These are phyloP conservation scores for Ciona savignyi DNA, from an alignment of 23 tunicate genomes.

Conservation along the genomic window DNA sequence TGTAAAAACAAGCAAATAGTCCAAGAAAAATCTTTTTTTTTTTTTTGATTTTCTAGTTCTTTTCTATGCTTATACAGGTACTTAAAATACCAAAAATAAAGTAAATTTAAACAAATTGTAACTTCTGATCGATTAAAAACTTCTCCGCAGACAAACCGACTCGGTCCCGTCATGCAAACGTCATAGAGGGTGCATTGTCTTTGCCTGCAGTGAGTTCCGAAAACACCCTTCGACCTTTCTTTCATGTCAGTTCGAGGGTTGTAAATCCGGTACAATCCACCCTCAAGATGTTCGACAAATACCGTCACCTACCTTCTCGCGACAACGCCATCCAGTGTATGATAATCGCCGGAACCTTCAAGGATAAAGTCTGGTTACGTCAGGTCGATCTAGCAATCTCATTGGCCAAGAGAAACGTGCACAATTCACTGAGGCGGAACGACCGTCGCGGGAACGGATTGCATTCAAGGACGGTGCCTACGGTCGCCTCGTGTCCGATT, in stretches of 20 bases:
- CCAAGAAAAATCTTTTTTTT: too few relatives aligned
- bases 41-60: too few relatives aligned
- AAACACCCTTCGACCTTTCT: conserved; percentile 73
- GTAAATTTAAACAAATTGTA: not conserved
- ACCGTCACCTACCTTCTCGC: conserved; percentile 42
- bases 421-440: conserved; percentile 23
- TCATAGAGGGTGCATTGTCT: conserved; percentile 60
- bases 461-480: conserved; percentile 22
- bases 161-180: conserved; percentile 18
- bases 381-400: conserved; percentile 79
- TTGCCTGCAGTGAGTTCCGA: conserved; percentile 77
- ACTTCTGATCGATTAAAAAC: not conserved
- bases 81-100: not conserved
- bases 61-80: too few relatives aligned
- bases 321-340: conserved; percentile 86
- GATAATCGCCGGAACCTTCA: conserved; percentile 77
- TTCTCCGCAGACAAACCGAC: not conserved
- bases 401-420: conserved; percentile 54
- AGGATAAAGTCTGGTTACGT: conserved; percentile 80
- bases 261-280: conserved; percentile 52
- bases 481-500: conserved; percentile 64
- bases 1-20: too few relatives aligned
- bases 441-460: not conserved
- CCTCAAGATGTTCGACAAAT: conserved; percentile 46
- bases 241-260: conserved; percentile 57